These are phyloP conservation scores for Paradisaea rubra DNA, from an alignment of 2,113 vertebrate species.

Conservation along the genomic window DNA sequence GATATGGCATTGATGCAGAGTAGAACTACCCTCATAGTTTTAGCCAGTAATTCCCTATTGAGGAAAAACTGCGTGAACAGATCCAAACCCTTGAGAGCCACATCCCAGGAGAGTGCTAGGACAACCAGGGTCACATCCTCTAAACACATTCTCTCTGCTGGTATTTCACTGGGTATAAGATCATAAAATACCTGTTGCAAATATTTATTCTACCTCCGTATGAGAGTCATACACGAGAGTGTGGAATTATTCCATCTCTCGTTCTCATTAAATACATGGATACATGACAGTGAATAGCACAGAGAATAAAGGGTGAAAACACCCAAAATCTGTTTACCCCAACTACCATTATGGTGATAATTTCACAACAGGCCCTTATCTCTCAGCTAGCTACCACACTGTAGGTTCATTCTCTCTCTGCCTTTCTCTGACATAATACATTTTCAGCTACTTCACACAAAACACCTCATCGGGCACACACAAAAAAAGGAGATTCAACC, in stretches of 20 bases:
- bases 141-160: not conserved
- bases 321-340: not conserved
- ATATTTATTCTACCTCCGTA: not conserved
- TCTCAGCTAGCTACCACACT: not conserved
- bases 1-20: not conserved
- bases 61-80: not conserved
- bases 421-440: not conserved
- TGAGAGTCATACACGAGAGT: rapidly evolving
- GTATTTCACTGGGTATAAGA: not conserved
- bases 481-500: not conserved
- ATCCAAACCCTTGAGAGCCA: not conserved
- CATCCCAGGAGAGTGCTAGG: not conserved
- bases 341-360: not conserved
- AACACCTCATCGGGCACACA: not conserved
- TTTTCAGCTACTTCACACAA: not conserved
- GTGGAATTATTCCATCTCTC: not conserved
- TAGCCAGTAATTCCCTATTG: not conserved
- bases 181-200: not conserved
- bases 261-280: not conserved
- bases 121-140: not conserved
- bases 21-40: not conserved
- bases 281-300: not conserved
- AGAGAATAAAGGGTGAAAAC: not conserved
- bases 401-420: not conserved
- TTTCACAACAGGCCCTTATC: not conserved